Base-by-base conservation (phyloP, 2,888 invertebrate genomes). In the Drosophila falleni region DNA sequence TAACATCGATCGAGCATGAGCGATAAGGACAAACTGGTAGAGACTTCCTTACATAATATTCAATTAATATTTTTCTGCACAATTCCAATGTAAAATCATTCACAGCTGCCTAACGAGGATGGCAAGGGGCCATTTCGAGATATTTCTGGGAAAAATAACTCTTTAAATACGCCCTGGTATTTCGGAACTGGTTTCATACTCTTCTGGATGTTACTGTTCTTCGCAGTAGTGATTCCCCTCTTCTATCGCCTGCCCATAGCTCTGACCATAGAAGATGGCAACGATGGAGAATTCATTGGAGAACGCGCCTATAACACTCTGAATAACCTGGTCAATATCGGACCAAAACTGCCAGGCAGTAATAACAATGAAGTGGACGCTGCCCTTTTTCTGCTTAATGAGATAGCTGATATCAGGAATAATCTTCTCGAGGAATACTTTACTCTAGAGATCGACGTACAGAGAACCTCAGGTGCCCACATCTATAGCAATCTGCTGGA, bases 271-370 rank as follows among this genome's bases (percentile, higher is more conserved):
- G 75, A 89, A n/a, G 89, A 90, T 64, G 60, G 44, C 1, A 26
- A 71, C 0, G 56, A 90, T 56, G 93, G 93, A 11, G 91, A 93
- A 63, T 96, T 96, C 88, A 94, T 95, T 62, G 95, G 95, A 9
- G 95, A 96, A 90, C 93, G 95, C 78, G 96, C 96, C 0, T 93
- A 94, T 8, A 29, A 62, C 4, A 47, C 41, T 0, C 58, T 74
- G 2, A 61, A 59, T 26, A 50, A 65, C 55, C 53, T 16, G 19
- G 72, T 10, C 37, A 91, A 74, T 42, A 92, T 96, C 55, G 97
- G 96, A 0, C 95, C 96, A 0, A 93, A 95, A 78, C 94, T 95
- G 4, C 94, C 94, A 13, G 97, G 96, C 9, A 96, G 96, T 86
- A 92, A 94, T 63, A 95, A 94, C 78, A 96, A 96, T 92, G 96